phyloP scores from a whole-genome alignment of 1,140 invertebrate genomes.

The Brachionus rotundiformis region DNA sequence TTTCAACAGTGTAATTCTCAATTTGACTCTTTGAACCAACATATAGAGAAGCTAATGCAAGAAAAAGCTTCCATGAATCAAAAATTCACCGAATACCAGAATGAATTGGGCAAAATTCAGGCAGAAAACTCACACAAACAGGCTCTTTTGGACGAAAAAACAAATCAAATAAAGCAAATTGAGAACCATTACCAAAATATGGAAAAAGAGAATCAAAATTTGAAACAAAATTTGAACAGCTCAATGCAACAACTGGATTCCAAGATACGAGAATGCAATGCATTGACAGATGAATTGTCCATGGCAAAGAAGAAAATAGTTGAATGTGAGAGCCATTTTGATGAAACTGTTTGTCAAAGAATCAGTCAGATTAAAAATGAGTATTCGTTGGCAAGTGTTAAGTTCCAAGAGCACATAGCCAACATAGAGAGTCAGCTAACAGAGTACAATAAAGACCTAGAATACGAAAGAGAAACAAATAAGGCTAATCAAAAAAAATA shows the following conservation, averaged over 20 bases:
- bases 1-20: not conserved
- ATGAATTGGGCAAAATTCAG: not conserved
- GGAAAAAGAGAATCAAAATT: constrained; percentile 38
- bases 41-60: not conserved
- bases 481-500: not conserved
- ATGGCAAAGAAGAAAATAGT: constrained; percentile 1
- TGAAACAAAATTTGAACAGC: constrained; percentile 28
- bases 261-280: constrained; percentile 21
- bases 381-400: not conserved
- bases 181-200: constrained; percentile 24
- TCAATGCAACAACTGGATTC: constrained; percentile 20
- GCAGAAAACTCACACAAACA: not conserved
- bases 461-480: constrained; percentile 1
- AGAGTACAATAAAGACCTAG: constrained; percentile 12
- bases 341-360: not conserved
- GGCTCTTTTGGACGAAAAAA: not conserved
- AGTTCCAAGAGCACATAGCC: not conserved
- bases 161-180: constrained; percentile 27
- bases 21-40: not conserved
- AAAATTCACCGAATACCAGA: not conserved
- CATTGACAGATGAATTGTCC: not conserved
- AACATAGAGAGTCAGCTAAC: not conserved
- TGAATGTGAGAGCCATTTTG: not conserved
- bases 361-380: constrained; percentile 24
- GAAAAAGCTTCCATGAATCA: not conserved